Evolutionary conservation across 2,888 invertebrate genomes (phyloP), one percentile per base, ranked within the genome.

Genomic region (Uloborus plumipes): DNA sequence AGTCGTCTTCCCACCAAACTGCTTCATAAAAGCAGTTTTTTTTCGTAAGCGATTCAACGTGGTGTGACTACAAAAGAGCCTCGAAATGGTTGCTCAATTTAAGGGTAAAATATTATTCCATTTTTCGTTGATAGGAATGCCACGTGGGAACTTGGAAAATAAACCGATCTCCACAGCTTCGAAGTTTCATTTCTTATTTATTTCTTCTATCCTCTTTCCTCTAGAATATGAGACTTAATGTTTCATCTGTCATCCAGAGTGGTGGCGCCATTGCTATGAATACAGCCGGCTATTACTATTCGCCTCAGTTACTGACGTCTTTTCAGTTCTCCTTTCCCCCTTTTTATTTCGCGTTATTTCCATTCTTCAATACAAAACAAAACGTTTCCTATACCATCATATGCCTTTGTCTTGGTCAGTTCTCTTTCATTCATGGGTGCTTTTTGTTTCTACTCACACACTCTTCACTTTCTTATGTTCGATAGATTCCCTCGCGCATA

Each of bases 391-490:
- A 59, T 74, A 47, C 55, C 65, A 64, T 74, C 73, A 74, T 66
- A 75, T 67, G 66, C 66, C 75, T 75, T 75, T 75, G 75, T 75
- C 75, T 75, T 67, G 75, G 75, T 75, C 59, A 75, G 67, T 53
- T 64, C 47, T 67, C 66, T 13, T 51, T 66, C 49, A 53, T 75
- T 50, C 53, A 47, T 55, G 50, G 58, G 47, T 58, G 39, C 16
- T 26, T n/a, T 18, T 72, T 16, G 51, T 72, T 72, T 72, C 9
- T 49, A 51, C 22, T 70, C 18, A 20, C 31, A 7, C 18, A 50
- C 49, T 49, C 13, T n/a, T 1, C 49, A 22, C 13, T n/a, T 16
- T 16, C 20, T 55, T 6, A 39, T 55, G 20, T 65, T 65, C 55
- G 18, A 59, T 61, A 49, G 15, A 67, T 75, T 58, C 65, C 58